Evolutionary conservation across 2,797 vertebrate species (phyloP), one percentile per base, ranked within the genome.

Genomic region (Gymnothorax reevesii): DNA sequence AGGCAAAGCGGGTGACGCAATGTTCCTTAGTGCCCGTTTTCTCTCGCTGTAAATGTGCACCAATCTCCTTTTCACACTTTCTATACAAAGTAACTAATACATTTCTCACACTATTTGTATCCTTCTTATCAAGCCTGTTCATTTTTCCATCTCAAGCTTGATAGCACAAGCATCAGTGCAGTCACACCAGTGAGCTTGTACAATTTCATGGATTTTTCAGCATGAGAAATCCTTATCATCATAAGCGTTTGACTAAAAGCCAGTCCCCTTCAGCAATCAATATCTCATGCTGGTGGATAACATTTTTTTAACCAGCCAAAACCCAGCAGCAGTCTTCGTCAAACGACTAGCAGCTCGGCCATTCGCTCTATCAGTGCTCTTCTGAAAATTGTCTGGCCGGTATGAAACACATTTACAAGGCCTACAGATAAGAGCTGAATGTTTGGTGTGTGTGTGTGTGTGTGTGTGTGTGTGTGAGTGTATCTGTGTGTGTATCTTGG

Each of bases 1-100:
- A 94, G 92, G 83, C 91, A 91, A 91, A 92, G 88, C 88, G 93
- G 92, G 94, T 94, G 92, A 94, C 94, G 95, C 96, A 96, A 96
- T 96, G 95, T 94, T 95, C 57, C 92, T 95, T 94, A 94, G 92
- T 94, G 49, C 60, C 75, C 80, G 90, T 89, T 90, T 85, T 91
- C 92, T 91, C 90, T 84, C 86, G 82, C 90, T 90, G 90, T 92
- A 91, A 64, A 91, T 92, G 91, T 94, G 93, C 92, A 89, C 88
- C 57, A n/a, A 89, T 90, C 66, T 89, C 75, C 57, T 66, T 86
- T 85, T 89, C 80, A 77, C 54, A 87, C 83, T 86, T 84, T 59
- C 33, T 42, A 77, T 42, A 52, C 57, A 87, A 73, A 86, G 84
- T 86, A 88, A 91, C 89, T 82, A 86, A 90, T 90, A 91, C 88